A percentile compares a stretch with the other conserved stretches of the same genome.
Conservation (phyloP, 2,797 vertebrate species). For the Etheostoma nigrum region DNA sequence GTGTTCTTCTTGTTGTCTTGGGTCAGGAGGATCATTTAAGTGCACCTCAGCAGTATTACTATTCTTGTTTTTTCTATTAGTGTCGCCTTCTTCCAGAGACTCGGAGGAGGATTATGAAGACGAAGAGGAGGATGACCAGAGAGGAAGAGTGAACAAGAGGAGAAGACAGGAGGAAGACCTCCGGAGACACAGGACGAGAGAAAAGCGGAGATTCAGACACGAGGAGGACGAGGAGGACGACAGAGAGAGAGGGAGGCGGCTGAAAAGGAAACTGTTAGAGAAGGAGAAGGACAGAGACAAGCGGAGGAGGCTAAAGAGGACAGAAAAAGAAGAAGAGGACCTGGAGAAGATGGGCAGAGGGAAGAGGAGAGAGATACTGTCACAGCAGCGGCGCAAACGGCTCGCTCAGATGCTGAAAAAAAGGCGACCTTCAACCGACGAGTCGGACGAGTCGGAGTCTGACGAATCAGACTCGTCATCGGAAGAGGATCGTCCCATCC, state of each 20-base stretch:
- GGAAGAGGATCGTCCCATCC: slow-evolving; percentile 76
- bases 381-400: slow-evolving; percentile 72
- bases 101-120: slow-evolving; percentile 84
- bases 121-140: slow-evolving; percentile 76
- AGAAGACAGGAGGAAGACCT: slow-evolving; percentile 56
- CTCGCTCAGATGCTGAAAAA: slow-evolving; percentile 82
- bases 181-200: slow-evolving; percentile 29
- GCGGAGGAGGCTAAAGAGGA: slow-evolving; percentile 52
- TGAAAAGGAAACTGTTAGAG: slow-evolving; percentile 62
- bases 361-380: slow-evolving; percentile 79
- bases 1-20: not conserved
- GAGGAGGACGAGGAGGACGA: slow-evolving; percentile 51
- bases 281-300: slow-evolving; percentile 56
- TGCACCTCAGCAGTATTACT: not conserved
- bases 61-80: slow-evolving; percentile 39
- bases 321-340: slow-evolving; percentile 67
- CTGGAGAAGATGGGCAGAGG: slow-evolving; percentile 76
- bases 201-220: slow-evolving; percentile 41
- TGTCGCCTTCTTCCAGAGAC: slow-evolving; percentile 75
- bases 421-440: slow-evolving; percentile 87
- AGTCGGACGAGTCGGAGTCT: slow-evolving; percentile 70
- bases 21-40: not conserved
- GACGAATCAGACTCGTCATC: slow-evolving; percentile 66
- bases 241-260: slow-evolving; percentile 64
- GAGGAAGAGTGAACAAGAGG: slow-evolving; percentile 71